Evolutionary conservation across 2,888 invertebrate genomes (phyloP).

Genomic region (Orthosia cruda): DNA sequence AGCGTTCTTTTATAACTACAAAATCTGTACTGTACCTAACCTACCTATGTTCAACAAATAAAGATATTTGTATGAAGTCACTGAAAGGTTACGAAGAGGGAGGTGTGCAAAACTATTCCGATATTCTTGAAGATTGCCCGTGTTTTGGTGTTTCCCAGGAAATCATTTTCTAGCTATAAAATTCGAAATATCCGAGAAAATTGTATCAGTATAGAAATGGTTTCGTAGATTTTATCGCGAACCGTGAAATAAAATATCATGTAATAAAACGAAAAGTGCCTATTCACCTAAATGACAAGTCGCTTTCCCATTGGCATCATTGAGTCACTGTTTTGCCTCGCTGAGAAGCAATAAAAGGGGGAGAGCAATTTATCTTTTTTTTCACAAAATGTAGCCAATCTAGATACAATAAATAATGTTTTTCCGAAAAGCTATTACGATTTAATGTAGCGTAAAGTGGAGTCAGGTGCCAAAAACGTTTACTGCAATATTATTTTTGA

Average conservation of each 20-base stretch:
- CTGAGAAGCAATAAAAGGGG: slow-evolving; percentile 11
- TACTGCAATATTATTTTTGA: neutral
- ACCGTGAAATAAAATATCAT: slow-evolving; percentile 13
- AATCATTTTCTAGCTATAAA: slow-evolving; percentile 26
- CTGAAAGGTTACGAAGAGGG: neutral
- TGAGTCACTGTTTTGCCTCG: slow-evolving; percentile 58
- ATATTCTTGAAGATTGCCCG: no score
- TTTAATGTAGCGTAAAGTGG: slow-evolving; percentile 15
- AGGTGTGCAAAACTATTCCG: neutral
- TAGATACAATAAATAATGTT: slow-evolving; percentile 16
- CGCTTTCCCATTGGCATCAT: slow-evolving; percentile 10
- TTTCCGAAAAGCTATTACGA: slow-evolving; percentile 29
- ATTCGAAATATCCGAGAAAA: slow-evolving; percentile 20
- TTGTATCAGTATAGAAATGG: slow-evolving; percentile 5
- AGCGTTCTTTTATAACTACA: no score
- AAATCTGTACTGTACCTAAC: no score
- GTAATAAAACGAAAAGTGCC: slow-evolving; percentile 32
- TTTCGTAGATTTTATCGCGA: slow-evolving; percentile 21
- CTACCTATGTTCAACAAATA: no score
- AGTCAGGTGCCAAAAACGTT: slow-evolving; percentile 27
- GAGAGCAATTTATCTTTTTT: slow-evolving; percentile 23
- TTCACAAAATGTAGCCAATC: slow-evolving; percentile 21
- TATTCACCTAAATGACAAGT: slow-evolving; percentile 29
- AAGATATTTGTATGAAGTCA: neutral
- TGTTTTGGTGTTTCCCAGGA: slow-evolving; percentile 3